A percentile compares a stretch with the other conserved stretches of the same genome.
These are phyloP conservation scores for Deilephila porcellus DNA, from an alignment of 2,888 invertebrate genomes.

Conservation along the genomic window DNA sequence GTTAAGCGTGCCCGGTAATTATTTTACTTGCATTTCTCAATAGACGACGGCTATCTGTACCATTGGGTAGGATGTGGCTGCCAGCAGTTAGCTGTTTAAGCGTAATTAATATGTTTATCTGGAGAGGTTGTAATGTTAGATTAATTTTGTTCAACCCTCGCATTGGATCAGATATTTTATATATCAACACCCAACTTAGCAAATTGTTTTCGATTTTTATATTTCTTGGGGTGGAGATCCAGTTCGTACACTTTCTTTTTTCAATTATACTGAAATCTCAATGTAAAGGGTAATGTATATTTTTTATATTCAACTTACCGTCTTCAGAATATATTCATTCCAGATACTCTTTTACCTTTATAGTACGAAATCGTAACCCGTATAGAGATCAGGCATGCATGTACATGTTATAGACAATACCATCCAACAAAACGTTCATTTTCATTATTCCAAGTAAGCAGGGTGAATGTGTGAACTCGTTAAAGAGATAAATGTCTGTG, in stretches of 20 bases:
- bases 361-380: no score
- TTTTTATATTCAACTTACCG: no score
- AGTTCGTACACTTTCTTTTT: no score
- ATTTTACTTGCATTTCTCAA: constrained; percentile 43
- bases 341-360: no score
- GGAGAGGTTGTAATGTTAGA: neutral
- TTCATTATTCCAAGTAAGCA: constrained; percentile 41
- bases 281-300: no score
- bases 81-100: neutral
- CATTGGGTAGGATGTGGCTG: constrained; percentile 1
- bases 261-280: no score
- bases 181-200: no score
- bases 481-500: constrained; percentile 51
- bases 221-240: no score
- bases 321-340: no score
- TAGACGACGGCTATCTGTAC: constrained; percentile 32
- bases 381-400: neutral
- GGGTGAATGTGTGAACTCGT: constrained; percentile 64
- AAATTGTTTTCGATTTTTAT: no score
- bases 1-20: constrained; percentile 58
- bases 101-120: constrained; percentile 11
- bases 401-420: neutral
- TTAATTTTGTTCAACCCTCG: no score
- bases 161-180: no score
- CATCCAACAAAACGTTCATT: constrained; percentile 39